phyloP scores from a whole-genome alignment of 2,113 vertebrate genomes.

The Ptychochromis oligacanthus region DNA sequence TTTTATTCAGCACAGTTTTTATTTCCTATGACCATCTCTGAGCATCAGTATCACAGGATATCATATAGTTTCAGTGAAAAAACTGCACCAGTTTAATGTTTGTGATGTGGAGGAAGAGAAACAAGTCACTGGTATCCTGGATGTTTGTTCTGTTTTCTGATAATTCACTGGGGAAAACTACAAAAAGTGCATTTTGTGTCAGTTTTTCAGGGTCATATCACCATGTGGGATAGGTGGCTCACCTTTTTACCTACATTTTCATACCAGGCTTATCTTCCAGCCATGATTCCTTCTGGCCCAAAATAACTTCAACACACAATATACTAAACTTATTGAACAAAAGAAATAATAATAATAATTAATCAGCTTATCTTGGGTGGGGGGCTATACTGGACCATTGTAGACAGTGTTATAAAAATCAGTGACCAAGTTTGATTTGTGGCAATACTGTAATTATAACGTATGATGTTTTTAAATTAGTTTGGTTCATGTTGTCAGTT shows the following conservation, averaged over 20 bases:
- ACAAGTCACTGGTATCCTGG: neutral
- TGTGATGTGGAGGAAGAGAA: neutral
- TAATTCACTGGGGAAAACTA: too few species aligned
- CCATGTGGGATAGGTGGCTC: neutral
- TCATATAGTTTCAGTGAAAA: neutral
- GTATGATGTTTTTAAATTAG: neutral
- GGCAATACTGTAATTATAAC: neutral
- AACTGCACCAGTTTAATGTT: neutral
- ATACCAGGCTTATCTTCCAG: neutral
- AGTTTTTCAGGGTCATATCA: neutral
- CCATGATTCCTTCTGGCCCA: neutral
- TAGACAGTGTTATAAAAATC: too few species aligned
- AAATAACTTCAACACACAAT: rapidly evolving
- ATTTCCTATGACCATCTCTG: neutral
- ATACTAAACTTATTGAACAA: neutral
- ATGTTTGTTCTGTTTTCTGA: neutral
- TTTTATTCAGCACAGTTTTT: neutral
- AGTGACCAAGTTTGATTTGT: too few species aligned
- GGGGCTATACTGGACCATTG: too few species aligned
- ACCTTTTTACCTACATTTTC: neutral
- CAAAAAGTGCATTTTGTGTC: too few species aligned
- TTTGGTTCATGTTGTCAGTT: rapidly evolving
- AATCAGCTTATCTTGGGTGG: too few species aligned
- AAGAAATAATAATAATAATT: too few species aligned
- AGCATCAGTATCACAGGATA: neutral